phyloP scores from a whole-genome alignment of 1,140 invertebrate genomes.

The Saccostrea echinata region DNA sequence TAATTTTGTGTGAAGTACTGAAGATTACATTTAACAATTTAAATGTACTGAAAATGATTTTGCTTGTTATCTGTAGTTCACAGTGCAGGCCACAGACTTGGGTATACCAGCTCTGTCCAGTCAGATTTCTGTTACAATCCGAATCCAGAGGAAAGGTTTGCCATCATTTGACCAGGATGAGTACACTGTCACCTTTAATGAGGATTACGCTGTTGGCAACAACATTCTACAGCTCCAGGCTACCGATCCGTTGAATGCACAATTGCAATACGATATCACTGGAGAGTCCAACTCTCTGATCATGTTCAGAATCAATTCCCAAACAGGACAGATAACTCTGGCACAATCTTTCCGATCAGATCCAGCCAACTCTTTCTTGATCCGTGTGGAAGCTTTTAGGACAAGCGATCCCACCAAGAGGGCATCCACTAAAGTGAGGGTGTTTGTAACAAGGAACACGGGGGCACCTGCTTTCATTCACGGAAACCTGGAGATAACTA shows the following conservation, averaged over 20 bases:
- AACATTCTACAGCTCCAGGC: constrained; percentile 42
- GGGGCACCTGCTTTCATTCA: constrained; percentile 44
- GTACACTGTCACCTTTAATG: constrained; percentile 22
- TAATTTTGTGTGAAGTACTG: no score
- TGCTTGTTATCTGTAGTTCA: neutral
- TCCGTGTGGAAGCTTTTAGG: constrained; percentile 37
- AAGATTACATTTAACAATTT: no score
- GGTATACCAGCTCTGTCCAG: constrained; percentile 38
- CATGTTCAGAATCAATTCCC: constrained; percentile 54
- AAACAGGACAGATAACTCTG: constrained; percentile 57
- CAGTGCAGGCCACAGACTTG: constrained; percentile 22
- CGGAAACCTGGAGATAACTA: constrained; percentile 43
- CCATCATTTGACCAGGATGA: constrained; percentile 40
- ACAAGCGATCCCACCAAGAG: constrained; percentile 27
- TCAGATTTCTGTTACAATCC: constrained; percentile 39
- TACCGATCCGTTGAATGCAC: constrained; percentile 17
- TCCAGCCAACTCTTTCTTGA: constrained; percentile 45
- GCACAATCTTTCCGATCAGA: constrained; percentile 56
- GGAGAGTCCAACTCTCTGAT: constrained; percentile 31
- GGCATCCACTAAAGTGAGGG: constrained; percentile 41
- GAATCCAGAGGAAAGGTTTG: neutral
- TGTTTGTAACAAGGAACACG: constrained; percentile 39
- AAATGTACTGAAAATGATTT: no score
- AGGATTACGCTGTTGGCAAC: constrained; percentile 29
- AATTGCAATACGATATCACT: constrained; percentile 32